Conservation (phyloP, 2,113 vertebrate species). For the Colius striatus region DNA sequence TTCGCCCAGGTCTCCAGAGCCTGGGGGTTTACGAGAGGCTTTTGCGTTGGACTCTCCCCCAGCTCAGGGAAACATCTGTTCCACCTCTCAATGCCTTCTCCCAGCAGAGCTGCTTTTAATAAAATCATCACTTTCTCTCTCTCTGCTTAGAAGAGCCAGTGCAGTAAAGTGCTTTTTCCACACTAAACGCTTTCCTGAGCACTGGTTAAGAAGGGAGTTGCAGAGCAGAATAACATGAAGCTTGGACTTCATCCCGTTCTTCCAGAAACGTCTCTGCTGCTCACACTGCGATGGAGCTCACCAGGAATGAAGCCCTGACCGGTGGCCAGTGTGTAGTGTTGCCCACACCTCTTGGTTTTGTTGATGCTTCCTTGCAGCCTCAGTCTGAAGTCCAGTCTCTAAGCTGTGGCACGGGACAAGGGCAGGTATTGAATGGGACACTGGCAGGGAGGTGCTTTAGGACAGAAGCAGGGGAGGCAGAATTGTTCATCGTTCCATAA, state of each 20-base stretch:
- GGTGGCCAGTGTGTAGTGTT: not conserved
- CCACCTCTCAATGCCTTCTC: constrained; percentile 3
- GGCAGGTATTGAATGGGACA: not conserved
- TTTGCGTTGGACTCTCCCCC: constrained; percentile 12
- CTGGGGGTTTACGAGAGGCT: not conserved
- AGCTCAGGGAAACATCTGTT: constrained; percentile 62
- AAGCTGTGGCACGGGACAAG: not conserved
- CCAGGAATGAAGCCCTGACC: not conserved
- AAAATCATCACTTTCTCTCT: constrained; percentile 59
- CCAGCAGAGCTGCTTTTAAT: constrained; percentile 55
- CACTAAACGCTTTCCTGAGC: not conserved
- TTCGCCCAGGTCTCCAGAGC: constrained; percentile 50
- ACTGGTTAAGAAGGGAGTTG: constrained; percentile 18
- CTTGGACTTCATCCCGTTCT: not conserved
- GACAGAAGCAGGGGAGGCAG: not conserved
- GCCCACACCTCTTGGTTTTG: not conserved
- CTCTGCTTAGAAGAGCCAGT: constrained; percentile 27
- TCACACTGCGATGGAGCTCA: not conserved
- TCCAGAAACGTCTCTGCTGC: not conserved
- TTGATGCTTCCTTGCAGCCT: not conserved
- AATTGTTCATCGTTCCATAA: not conserved
- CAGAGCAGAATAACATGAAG: not conserved
- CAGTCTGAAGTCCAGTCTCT: not conserved
- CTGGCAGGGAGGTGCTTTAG: not conserved
- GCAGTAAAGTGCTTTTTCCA: not conserved